Evolutionary conservation across 2,797 vertebrate species (phyloP).

Genomic region (Ptychadena robeensis): DNA sequence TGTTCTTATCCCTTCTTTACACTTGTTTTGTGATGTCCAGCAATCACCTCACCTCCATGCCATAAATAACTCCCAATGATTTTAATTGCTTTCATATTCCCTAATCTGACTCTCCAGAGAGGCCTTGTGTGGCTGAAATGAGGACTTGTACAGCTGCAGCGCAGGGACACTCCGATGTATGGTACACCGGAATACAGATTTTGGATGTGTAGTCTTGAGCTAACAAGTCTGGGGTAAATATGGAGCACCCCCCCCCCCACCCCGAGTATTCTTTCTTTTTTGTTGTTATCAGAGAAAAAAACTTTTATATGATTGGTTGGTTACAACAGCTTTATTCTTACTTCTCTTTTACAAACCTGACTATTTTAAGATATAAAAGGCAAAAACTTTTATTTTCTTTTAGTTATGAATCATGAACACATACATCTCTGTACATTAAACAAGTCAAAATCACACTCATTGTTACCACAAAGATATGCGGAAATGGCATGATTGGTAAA

Average conservation of each 20-base stretch:
- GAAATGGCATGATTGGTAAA: no score
- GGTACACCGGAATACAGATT: neutral
- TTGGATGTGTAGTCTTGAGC: neutral
- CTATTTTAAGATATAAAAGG: no score
- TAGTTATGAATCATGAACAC: no score
- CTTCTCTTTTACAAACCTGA: neutral
- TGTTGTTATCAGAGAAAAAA: neutral
- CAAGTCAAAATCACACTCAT: no score
- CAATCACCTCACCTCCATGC: slow-evolving; percentile 75
- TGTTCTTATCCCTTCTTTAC: slow-evolving; percentile 66
- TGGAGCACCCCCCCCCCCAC: neutral
- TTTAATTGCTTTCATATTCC: slow-evolving; percentile 85
- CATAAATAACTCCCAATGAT: slow-evolving; percentile 82
- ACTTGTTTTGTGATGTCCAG: slow-evolving; percentile 72
- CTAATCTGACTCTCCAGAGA: slow-evolving; percentile 71
- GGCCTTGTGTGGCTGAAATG: slow-evolving; percentile 43
- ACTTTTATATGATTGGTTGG: neutral
- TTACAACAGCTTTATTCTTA: neutral
- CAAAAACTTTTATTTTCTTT: no score
- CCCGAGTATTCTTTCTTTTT: neutral
- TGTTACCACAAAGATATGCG: no score
- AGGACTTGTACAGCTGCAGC: slow-evolving; percentile 19
- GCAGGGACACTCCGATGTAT: neutral
- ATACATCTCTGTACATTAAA: no score
- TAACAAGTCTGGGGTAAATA: neutral